Conservation (phyloP, 2,797 vertebrate species). For the Meda fulgida region DNA sequence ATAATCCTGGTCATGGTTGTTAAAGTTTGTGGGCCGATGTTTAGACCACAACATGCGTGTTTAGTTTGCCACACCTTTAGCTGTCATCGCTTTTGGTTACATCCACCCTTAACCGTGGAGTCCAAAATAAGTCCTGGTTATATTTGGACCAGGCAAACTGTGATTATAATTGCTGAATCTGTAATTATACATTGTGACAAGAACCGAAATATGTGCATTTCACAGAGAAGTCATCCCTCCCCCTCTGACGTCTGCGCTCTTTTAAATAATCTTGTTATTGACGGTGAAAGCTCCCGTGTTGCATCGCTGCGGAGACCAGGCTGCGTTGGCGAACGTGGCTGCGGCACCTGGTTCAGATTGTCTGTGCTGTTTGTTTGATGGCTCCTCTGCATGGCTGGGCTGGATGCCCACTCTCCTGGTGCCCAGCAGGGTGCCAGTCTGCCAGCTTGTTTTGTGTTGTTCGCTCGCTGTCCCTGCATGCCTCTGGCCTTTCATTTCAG, state of each 20-base stretch:
- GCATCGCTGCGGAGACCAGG: slow-evolving; percentile 42
- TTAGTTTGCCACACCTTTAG: slow-evolving; percentile 29
- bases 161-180: slow-evolving; percentile 33
- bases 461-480: slow-evolving; percentile 50
- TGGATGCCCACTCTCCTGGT: slow-evolving; percentile 54
- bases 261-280: slow-evolving; percentile 47
- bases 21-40: slow-evolving; percentile 69
- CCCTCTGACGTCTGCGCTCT: slow-evolving; percentile 41
- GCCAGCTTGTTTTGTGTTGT: slow-evolving; percentile 54
- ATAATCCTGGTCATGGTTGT: slow-evolving; percentile 72
- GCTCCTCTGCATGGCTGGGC: slow-evolving; percentile 54
- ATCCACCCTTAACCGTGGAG: slow-evolving; percentile 8
- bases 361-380: slow-evolving; percentile 58
- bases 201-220: slow-evolving; percentile 22
- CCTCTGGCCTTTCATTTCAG: slow-evolving; percentile 60
- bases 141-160: slow-evolving; percentile 23
- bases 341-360: slow-evolving; percentile 57
- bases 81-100: slow-evolving; percentile 20
- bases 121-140: slow-evolving; percentile 24
- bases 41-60: slow-evolving; percentile 20
- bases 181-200: slow-evolving; percentile 34
- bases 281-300: slow-evolving; percentile 51
- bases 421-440: slow-evolving; percentile 60
- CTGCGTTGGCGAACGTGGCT: slow-evolving; percentile 55
- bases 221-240: not conserved